Percentiles rank a stretch among this genome's conserved stretches.
Conservation (phyloP, 2,797 vertebrate species). For the Notolepis coatsorum region DNA sequence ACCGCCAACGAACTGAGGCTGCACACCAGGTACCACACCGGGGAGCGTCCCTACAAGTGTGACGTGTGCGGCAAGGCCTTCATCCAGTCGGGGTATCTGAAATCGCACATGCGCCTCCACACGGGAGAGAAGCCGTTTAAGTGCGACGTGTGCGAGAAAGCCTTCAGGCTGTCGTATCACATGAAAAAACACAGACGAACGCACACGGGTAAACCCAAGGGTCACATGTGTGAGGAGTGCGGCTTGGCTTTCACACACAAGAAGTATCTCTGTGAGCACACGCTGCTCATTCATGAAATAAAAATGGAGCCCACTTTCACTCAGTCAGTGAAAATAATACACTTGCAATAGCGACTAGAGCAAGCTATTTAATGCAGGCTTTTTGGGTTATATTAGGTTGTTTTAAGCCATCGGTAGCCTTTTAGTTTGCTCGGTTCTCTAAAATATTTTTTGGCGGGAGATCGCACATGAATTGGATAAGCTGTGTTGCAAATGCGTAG, state of each 20-base stretch:
- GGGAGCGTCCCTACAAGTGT: constrained; percentile 78
- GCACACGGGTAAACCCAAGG: constrained; percentile 66
- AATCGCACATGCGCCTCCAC: constrained; percentile 80
- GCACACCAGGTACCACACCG: constrained; percentile 77
- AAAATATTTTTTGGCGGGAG: too few species aligned
- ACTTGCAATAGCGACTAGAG: too few species aligned
- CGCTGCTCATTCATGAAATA: constrained; percentile 60
- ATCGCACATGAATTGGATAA: too few species aligned
- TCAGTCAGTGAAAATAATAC: constrained; percentile 54
- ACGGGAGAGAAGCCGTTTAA: constrained; percentile 78
- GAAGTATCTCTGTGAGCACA: constrained; percentile 70
- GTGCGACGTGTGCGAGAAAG: constrained; percentile 73
- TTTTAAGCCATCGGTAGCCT: too few species aligned
- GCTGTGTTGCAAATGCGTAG: too few species aligned
- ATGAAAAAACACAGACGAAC: constrained; percentile 77
- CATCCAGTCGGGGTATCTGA: constrained; percentile 78
- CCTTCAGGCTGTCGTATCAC: constrained; percentile 74
- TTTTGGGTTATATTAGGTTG: too few species aligned
- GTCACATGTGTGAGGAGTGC: constrained; percentile 67
- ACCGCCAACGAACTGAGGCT: constrained; percentile 75
- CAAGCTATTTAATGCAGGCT: too few species aligned
- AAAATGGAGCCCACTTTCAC: constrained; percentile 56
- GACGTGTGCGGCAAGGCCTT: constrained; percentile 77
- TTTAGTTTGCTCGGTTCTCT: too few species aligned
- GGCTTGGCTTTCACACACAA: constrained; percentile 62